Conservation (phyloP, 2,113 vertebrate species). For the Channa maculata region DNA sequence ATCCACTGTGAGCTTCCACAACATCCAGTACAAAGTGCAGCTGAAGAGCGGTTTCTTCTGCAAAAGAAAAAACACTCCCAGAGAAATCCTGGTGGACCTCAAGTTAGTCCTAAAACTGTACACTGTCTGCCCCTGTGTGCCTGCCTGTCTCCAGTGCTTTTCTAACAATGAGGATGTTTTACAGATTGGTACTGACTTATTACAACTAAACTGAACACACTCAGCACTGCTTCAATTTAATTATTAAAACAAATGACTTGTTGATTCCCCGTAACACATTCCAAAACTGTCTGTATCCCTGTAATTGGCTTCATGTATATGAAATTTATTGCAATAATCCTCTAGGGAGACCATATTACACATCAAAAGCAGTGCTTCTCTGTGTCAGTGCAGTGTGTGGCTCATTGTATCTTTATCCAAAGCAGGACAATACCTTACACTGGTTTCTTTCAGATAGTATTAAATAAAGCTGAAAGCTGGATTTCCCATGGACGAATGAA, state of each 20-base stretch:
- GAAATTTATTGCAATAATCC: not conserved
- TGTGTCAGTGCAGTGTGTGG: too few species aligned
- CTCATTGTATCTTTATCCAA: constrained; percentile 3
- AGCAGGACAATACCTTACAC: constrained; percentile 19
- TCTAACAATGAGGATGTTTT: not conserved
- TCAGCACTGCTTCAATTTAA: too few species aligned
- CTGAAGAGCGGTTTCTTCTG: constrained; percentile 64
- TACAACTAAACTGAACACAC: too few species aligned
- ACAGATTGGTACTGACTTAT: too few species aligned
- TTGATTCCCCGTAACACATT: too few species aligned
- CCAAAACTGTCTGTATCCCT: too few species aligned
- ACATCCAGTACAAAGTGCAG: constrained; percentile 79
- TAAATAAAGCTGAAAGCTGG: constrained; percentile 56
- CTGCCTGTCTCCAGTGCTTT: not conserved
- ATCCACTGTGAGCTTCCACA: constrained; percentile 83
- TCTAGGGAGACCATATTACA: not conserved
- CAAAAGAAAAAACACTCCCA: constrained; percentile 50
- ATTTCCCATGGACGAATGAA: constrained; percentile 76
- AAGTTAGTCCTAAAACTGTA: constrained; percentile 69
- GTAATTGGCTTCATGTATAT: too few species aligned
- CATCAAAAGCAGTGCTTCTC: too few species aligned
- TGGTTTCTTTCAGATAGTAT: constrained; percentile 51
- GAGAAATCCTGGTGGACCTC: constrained; percentile 79
- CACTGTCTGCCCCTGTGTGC: not conserved
- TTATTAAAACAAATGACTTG: too few species aligned